Conservation (phyloP, 1,140 invertebrate species). For the Leptopilina boulardi region DNA sequence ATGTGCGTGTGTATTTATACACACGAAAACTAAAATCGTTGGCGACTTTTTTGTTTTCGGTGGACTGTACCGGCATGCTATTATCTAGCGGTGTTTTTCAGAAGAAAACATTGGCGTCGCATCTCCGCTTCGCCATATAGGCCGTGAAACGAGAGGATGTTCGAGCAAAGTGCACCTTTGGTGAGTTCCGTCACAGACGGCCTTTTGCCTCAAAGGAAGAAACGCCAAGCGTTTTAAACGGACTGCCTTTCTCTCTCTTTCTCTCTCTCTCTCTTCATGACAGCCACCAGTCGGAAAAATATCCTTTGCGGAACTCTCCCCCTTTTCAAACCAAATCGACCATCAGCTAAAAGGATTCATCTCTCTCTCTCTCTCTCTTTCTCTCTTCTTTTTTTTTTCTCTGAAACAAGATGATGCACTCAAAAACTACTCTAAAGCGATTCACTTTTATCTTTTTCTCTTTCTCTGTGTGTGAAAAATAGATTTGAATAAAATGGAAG, state of each 20-base stretch:
- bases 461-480: no score
- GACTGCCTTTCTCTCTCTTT: slow-evolving; percentile 29
- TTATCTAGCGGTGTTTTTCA: slow-evolving; percentile 73
- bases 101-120: slow-evolving; percentile 71
- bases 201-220: slow-evolving; percentile 52
- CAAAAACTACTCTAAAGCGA: slow-evolving; percentile 19
- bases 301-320: slow-evolving; percentile 32
- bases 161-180: slow-evolving; percentile 49
- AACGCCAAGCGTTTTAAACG: slow-evolving; percentile 39
- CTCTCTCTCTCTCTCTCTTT: not conserved
- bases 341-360: slow-evolving; percentile 32
- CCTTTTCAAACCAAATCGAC: slow-evolving; percentile 32
- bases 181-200: slow-evolving; percentile 47
- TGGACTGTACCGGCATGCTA: slow-evolving; percentile 69
- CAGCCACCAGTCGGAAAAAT: slow-evolving; percentile 33
- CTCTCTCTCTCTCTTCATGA: no score
- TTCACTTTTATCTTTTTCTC: slow-evolving; percentile 17
- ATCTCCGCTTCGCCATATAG: slow-evolving; percentile 41
- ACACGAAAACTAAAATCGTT: slow-evolving; percentile 37
- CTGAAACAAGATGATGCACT: slow-evolving; percentile 22
- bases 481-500: not conserved
- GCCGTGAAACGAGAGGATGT: slow-evolving; percentile 46
- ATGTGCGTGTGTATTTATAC: not conserved
- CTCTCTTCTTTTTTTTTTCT: not conserved
- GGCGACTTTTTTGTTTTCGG: slow-evolving; percentile 56